Conservation (phyloP, 1,140 invertebrate species). For the Prorops nasuta region DNA sequence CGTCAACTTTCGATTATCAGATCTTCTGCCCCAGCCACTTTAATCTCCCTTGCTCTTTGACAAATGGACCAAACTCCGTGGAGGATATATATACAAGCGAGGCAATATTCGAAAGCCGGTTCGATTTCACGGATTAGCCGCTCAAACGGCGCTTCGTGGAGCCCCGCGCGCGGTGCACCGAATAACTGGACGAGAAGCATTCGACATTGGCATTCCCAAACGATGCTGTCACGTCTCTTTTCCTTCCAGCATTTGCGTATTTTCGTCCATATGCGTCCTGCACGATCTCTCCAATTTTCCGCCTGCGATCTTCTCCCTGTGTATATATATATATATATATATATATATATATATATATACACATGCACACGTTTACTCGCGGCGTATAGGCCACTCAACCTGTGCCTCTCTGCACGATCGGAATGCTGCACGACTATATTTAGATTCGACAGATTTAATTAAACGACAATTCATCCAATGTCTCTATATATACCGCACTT, state of each 20-base stretch:
- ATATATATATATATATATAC: no score
- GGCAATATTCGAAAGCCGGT: no score
- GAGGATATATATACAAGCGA: no score
- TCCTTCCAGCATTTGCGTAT: conserved; percentile 28
- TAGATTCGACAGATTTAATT: conserved; percentile 36
- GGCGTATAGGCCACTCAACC: no score
- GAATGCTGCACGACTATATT: conserved; percentile 38
- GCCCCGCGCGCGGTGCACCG: no score
- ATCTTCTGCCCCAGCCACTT: not conserved
- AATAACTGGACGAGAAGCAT: no score
- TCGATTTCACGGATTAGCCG: no score
- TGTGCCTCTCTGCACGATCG: conserved; percentile 31
- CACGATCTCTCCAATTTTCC: conserved; percentile 4
- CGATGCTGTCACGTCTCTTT: conserved; percentile 39
- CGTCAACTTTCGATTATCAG: conserved; percentile 5
- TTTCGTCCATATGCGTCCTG: conserved; percentile 25
- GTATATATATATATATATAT: no score
- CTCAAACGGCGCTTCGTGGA: no score
- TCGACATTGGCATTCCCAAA: conserved; percentile 34
- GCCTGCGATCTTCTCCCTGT: no score
- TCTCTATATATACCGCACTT: conserved; percentile 1
- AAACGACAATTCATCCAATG: conserved; percentile 23
- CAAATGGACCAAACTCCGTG: no score
- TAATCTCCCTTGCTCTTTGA: conserved; percentile 12
- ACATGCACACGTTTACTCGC: no score